A percentile compares a stretch with the other conserved stretches of the same genome.
Conservation (phyloP, 2,888 invertebrate species). For the Raillietiella orientalis region DNA sequence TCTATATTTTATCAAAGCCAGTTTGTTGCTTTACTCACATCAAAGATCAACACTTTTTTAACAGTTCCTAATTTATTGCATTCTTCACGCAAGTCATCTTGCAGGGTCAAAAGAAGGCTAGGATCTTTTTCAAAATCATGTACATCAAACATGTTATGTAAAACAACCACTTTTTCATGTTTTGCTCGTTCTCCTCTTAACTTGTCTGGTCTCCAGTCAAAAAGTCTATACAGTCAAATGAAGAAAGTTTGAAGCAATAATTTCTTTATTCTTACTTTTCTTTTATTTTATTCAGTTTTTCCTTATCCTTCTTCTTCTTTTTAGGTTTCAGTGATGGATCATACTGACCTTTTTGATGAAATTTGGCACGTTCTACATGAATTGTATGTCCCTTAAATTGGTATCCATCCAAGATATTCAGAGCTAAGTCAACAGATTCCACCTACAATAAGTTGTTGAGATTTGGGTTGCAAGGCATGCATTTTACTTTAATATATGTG, state of each 20-base stretch:
- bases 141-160: slow-evolving; percentile 73
- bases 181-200: slow-evolving; percentile 50
- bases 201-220: slow-evolving; percentile 90
- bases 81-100: slow-evolving; percentile 61
- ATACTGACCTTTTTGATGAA: slow-evolving; percentile 67
- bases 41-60: slow-evolving; percentile 60
- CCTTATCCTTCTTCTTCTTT: slow-evolving; percentile 55
- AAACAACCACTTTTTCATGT: slow-evolving; percentile 61
- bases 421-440: slow-evolving; percentile 74
- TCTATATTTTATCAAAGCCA: slow-evolving; percentile 3
- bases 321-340: slow-evolving; percentile 75
- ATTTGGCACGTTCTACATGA: slow-evolving; percentile 65
- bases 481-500: slow-evolving; percentile 58
- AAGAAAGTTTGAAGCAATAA: background rate
- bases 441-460: slow-evolving; percentile 22
- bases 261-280: too few species aligned
- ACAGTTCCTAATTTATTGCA: slow-evolving; percentile 70
- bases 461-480: background rate
- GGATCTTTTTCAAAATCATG: slow-evolving; percentile 66
- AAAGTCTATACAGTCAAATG: slow-evolving; percentile 22
- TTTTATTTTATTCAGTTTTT: slow-evolving; percentile 65
- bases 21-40: slow-evolving; percentile 25
- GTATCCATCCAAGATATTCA: slow-evolving; percentile 65
- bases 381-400: slow-evolving; percentile 43
- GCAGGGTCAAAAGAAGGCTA: slow-evolving; percentile 54